Evolutionary conservation across 2,113 vertebrate species (phyloP), one percentile per base, ranked within the genome.

Genomic region (Salvelinus sp.): DNA sequence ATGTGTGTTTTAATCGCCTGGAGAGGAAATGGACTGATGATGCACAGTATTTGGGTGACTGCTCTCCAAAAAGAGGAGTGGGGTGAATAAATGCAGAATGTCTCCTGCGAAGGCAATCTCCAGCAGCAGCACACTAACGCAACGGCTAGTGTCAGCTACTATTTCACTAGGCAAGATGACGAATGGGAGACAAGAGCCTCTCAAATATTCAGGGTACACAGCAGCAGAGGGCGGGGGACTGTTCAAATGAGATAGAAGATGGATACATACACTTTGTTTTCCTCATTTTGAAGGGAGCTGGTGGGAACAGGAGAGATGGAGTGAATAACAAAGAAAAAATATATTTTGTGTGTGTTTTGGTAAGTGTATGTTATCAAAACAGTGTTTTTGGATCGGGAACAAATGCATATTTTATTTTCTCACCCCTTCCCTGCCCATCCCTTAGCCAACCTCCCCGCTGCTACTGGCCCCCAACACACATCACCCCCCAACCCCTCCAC

Each of bases 111-210:
- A 89, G 81, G 85, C 88, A 88, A 87, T 88, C 88, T 83, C 79
- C 81, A 38, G 80, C 82, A 84, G 4, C 50, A 54, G 80, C 80
- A 87, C 82, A 85, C 87, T 87, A 90, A 91, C 86, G 85, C 75
- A 77, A 74, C 75, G 60, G 72, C 86, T 87, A 87, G 86, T 87
- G 90, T 92, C 92, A 91, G 90, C 88, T 83, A 87, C 86, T 90
- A 89, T 88, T 91, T 88, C 89, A 87, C 79, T 84, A 90, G 89
- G 88, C 87, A 89, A 89, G 86, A 87, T 92, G 92, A 92, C 90
- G 86, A 89, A 93, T 89, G 80, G 87, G 78, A 90, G 85, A 91
- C 86, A 85, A 89, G 83, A 85, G 60, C 79, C 79, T 90, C 85
- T 91, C 84, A 88, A 89, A 91, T 86, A 90, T 88, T 90, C 86